A percentile compares a stretch with the other conserved stretches of the same genome.
phyloP scores from a whole-genome alignment of 2,797 vertebrate species.

The Pteropus rufus region DNA sequence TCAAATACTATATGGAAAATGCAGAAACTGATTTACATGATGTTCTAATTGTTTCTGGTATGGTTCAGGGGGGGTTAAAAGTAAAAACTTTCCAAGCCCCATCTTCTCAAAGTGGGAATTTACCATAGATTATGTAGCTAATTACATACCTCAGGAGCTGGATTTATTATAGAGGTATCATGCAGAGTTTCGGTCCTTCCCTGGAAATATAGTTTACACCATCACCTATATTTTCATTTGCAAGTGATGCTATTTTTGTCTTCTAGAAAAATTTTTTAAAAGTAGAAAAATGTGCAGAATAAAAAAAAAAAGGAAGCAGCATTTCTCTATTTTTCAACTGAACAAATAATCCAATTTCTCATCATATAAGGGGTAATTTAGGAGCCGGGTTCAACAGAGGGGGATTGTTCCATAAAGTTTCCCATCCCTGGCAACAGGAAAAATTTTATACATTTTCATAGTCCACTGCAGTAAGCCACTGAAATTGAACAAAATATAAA shows the following conservation, averaged over 20 bases:
- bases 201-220: not conserved
- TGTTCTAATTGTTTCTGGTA: not conserved
- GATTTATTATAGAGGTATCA: not conserved
- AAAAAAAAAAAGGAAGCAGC: not conserved
- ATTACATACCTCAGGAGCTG: not conserved
- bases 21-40: not conserved
- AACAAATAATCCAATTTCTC: not conserved
- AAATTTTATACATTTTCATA: not conserved
- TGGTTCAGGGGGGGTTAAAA: not conserved
- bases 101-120: not conserved
- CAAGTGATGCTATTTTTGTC: not conserved
- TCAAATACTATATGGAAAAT: constrained; percentile 7
- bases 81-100: not conserved
- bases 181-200: not conserved
- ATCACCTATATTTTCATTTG: not conserved
- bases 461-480: not conserved
- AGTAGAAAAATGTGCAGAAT: not conserved
- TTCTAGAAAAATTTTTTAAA: not conserved
- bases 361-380: not conserved
- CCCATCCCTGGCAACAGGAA: not conserved
- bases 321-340: not conserved
- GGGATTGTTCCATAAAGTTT: not conserved
- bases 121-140: not conserved
- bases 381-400: not conserved
- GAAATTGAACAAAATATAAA: not conserved